Conservation (phyloP, 2,888 invertebrate genomes). For the Megalurothrips usitatus region DNA sequence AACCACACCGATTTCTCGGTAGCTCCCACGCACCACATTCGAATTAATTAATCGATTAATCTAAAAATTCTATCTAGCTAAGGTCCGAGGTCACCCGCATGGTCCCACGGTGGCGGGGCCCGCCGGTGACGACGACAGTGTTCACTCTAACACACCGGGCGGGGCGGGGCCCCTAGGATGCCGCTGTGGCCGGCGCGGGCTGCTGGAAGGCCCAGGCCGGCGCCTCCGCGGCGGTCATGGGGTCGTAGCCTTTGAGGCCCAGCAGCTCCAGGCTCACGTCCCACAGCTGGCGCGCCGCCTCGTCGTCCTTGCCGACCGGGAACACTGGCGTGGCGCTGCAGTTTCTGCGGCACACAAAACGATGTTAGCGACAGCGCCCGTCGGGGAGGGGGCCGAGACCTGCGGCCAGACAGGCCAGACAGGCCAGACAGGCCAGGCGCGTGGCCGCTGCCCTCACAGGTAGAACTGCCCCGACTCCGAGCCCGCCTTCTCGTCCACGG, state of each 20-base stretch:
- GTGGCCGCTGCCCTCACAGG: constrained; percentile 46
- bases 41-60: too few species aligned
- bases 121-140: too few species aligned
- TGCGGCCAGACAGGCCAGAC: too few species aligned
- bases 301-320: constrained; percentile 36
- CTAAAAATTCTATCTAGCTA: too few species aligned
- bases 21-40: too few species aligned
- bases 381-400: background rate
- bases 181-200: background rate
- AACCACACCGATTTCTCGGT: too few species aligned
- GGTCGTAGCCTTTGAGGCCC: background rate
- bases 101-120: too few species aligned
- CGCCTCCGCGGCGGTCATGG: background rate
- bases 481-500: constrained; percentile 59
- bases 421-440: too few species aligned
- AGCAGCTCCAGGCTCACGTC: constrained; percentile 39
- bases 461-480: constrained; percentile 59
- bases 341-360: constrained; percentile 36
- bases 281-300: constrained; percentile 39
- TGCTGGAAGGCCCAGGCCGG: background rate
- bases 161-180: too few species aligned
- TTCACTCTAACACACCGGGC: too few species aligned
- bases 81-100: too few species aligned
- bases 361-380: background rate
- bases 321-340: constrained; percentile 36